phyloP scores from a whole-genome alignment of 2,113 vertebrate genomes.

The Sula dactylatra region DNA sequence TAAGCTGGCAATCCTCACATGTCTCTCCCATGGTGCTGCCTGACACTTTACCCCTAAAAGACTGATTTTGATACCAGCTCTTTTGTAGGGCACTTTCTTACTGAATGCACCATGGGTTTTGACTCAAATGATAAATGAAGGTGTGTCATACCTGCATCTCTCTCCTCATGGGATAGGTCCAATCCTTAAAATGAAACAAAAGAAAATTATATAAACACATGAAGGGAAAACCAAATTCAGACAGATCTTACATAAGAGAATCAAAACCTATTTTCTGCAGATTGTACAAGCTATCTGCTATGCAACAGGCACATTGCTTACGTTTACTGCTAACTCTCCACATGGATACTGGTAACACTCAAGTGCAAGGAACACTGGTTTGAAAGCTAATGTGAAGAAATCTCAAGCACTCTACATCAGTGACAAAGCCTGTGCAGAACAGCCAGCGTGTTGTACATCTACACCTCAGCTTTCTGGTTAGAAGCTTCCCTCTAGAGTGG shows the following conservation, averaged over 20 bases:
- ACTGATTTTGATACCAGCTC: not conserved
- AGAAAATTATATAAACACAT: not conserved
- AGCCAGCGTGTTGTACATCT: not conserved
- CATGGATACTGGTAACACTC: not conserved
- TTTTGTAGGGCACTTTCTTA: not conserved
- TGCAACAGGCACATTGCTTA: not conserved
- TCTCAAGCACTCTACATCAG: not conserved
- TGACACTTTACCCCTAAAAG: not conserved
- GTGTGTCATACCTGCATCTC: constrained; percentile 92
- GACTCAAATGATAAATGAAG: not conserved
- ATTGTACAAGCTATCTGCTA: not conserved
- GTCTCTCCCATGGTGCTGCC: not conserved
- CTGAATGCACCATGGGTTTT: not conserved
- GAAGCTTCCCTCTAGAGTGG: not conserved
- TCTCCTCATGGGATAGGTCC: constrained; percentile 98
- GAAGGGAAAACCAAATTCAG: not conserved
- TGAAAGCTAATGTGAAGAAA: not conserved
- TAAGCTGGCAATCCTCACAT: not conserved
- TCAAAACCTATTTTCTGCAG: not conserved
- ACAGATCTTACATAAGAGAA: not conserved
- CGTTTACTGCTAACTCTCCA: not conserved
- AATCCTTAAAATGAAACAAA: constrained; percentile 80
- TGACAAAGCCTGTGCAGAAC: not conserved
- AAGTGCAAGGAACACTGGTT: not conserved
- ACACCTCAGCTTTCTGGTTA: not conserved